Conservation (phyloP, 2,797 vertebrate species). For the Eleutherodactylus coqui region DNA sequence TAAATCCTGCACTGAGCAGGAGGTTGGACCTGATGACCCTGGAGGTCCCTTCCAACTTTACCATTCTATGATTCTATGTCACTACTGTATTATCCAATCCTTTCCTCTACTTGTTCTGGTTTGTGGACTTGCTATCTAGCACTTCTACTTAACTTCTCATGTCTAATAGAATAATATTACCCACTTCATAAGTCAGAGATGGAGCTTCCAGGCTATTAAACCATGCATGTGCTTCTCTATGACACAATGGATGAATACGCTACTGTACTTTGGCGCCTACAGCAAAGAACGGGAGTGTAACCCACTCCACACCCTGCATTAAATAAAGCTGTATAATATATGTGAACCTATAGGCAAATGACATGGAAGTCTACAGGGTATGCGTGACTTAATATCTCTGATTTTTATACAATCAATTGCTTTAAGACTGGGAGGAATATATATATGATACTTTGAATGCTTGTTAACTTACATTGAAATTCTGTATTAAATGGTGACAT, state of each 20-base stretch:
- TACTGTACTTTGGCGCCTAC: background rate
- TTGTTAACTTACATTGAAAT: background rate
- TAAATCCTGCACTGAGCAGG: too few species aligned
- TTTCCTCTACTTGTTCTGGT: background rate
- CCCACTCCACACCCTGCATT: background rate
- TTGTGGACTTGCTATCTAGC: background rate
- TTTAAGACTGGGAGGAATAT: background rate
- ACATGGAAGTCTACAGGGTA: background rate
- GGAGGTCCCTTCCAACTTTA: too few species aligned
- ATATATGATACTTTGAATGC: background rate
- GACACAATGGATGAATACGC: background rate
- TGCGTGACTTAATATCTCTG: background rate
- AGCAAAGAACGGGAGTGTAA: background rate
- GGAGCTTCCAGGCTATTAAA: background rate
- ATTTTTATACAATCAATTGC: background rate
- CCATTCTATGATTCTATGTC: background rate
- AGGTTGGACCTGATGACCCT: too few species aligned
- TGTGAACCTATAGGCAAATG: background rate
- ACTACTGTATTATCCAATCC: background rate
- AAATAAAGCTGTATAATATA: constrained; percentile 5
- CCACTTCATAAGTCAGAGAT: constrained; percentile 7
- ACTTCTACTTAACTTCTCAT: background rate
- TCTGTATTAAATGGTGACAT: background rate
- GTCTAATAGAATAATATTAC: constrained; percentile 20
- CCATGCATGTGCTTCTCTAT: background rate